Conservation (phyloP, 2,888 invertebrate species). For the Platycheirus rosarum region DNA sequence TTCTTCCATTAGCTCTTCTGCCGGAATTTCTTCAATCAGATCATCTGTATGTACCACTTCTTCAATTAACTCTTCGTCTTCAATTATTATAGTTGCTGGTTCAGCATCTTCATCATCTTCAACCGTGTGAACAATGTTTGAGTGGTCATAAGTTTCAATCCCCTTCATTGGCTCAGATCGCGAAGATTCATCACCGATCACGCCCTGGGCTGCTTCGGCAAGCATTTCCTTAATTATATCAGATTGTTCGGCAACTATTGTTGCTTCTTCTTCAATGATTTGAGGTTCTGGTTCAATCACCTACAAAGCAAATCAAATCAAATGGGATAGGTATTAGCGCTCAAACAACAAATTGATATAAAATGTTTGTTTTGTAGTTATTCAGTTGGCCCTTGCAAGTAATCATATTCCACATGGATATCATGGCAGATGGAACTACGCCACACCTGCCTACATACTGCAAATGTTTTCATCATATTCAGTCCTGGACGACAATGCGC, state of each 20-base stretch:
- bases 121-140: constrained; percentile 1
- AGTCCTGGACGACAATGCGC: constrained; percentile 2
- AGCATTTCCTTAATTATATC: constrained; percentile 78
- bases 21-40: constrained; percentile 60
- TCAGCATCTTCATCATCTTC: constrained; percentile 23
- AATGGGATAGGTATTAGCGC: too few species aligned
- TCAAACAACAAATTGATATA: too few species aligned
- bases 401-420: constrained; percentile 79
- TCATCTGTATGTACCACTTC: constrained; percentile 43
- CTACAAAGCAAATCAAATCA: too few species aligned
- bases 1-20: constrained; percentile 28
- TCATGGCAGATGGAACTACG: constrained; percentile 84
- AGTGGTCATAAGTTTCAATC: constrained; percentile 7
- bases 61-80: constrained; percentile 53
- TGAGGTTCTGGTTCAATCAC: constrained; percentile 47
- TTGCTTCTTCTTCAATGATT: constrained; percentile 55
- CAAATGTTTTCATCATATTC: constrained; percentile 79
- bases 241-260: constrained; percentile 75
- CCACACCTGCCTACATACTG: constrained; percentile 80
- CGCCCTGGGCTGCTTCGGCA: constrained; percentile 78
- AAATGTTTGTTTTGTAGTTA: neutral
- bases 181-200: constrained; percentile 75
- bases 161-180: constrained; percentile 37
- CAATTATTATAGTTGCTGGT: constrained; percentile 32
- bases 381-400: constrained; percentile 83